phyloP scores from a whole-genome alignment of 2,797 vertebrate species.

The Cheirogaleus major region DNA sequence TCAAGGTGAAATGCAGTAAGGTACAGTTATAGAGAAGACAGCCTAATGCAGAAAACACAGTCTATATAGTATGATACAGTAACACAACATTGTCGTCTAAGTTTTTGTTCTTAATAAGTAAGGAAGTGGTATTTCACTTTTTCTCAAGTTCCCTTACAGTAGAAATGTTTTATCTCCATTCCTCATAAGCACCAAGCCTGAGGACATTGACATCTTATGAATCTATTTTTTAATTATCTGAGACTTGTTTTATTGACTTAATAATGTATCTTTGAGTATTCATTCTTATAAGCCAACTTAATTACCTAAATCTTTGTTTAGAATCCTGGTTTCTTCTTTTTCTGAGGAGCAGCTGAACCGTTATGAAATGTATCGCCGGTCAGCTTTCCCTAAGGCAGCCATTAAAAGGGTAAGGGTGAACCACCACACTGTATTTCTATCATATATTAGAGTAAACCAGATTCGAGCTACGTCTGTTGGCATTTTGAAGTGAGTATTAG shows the following conservation, averaged over 20 bases:
- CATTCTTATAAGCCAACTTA: slow-evolving; percentile 28
- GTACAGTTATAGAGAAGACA: neutral
- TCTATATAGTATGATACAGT: neutral
- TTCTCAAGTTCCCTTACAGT: neutral
- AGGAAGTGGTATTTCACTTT: neutral
- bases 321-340: slow-evolving; percentile 98
- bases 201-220: neutral
- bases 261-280: neutral
- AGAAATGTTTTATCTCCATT: neutral
- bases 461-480: neutral
- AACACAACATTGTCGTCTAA: neutral
- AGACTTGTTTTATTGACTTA: slow-evolving; percentile 37
- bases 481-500: neutral
- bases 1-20: slow-evolving; percentile 17
- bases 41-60: neutral
- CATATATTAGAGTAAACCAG: neutral
- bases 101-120: slow-evolving; percentile 17
- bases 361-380: slow-evolving; percentile 98
- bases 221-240: neutral
- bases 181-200: neutral
- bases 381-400: slow-evolving; percentile 98
- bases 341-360: slow-evolving; percentile 99
- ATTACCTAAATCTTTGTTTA: slow-evolving; percentile 73
- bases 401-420: slow-evolving; percentile 93
- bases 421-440: neutral